Percentiles rank a stretch among this genome's conserved stretches.
These are phyloP conservation scores for Heliothis virescens DNA, from an alignment of 1,140 invertebrate genomes.

Conservation along the genomic window DNA sequence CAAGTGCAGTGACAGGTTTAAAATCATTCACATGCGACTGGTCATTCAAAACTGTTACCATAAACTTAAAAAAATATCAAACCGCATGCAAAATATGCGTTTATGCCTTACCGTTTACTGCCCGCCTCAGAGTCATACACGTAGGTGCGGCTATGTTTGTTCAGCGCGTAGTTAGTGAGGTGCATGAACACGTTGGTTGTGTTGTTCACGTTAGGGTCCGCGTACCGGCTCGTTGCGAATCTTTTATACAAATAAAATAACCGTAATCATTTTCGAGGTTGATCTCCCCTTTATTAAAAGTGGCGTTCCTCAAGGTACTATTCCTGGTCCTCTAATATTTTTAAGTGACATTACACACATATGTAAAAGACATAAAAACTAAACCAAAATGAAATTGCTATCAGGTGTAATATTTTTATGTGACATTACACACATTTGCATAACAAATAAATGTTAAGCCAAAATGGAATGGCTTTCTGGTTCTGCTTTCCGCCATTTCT, in stretches of 20 bases:
- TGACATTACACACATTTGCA: too few species aligned
- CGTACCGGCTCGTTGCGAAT: conserved; percentile 95
- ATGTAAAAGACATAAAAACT: too few species aligned
- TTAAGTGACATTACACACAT: not conserved
- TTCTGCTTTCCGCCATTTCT: too few species aligned
- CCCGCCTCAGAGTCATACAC: conserved; percentile 91
- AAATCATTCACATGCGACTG: not conserved
- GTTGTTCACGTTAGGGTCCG: conserved; percentile 92
- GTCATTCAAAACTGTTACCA: not conserved
- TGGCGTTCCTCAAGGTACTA: not conserved
- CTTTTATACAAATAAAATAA: conserved; percentile 75
- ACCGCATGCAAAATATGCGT: not conserved
- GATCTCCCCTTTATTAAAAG: too few species aligned
- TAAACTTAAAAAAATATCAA: not conserved
- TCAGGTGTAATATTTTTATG: not conserved
- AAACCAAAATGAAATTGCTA: too few species aligned
- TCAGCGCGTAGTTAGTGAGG: conserved; percentile 98
- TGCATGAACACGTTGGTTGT: conserved; percentile 97
- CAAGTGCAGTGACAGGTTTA: not conserved
- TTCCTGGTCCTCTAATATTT: not conserved
- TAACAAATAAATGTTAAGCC: too few species aligned
- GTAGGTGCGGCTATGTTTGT: conserved; percentile 95
- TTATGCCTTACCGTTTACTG: conserved; percentile 91
- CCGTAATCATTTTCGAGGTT: not conserved
- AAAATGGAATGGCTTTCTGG: too few species aligned